Evolutionary conservation across 2,888 invertebrate species (phyloP).

Genomic region (Yponomeuta evonymella): DNA sequence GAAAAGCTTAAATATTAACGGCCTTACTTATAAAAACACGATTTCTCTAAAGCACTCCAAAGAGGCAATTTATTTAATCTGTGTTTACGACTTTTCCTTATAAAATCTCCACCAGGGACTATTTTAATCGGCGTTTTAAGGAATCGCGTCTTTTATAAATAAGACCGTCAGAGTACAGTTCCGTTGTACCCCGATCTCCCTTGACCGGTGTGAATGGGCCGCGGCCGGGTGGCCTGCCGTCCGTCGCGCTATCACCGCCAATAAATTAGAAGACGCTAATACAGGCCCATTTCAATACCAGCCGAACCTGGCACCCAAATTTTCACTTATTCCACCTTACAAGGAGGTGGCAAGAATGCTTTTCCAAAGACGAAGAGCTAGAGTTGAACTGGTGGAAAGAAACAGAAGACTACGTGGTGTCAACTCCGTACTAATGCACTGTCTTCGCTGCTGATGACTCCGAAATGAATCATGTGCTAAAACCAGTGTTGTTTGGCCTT

Average conservation of each 20-base stretch:
- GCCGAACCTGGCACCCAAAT: neutral
- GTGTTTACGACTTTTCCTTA: no score
- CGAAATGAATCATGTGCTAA: slow-evolving; percentile 3
- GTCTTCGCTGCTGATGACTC: slow-evolving; percentile 25
- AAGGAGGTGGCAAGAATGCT: neutral
- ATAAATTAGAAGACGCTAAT: slow-evolving; percentile 75
- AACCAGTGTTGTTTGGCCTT: neutral
- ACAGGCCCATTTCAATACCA: slow-evolving; percentile 56
- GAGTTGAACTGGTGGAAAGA: neutral
- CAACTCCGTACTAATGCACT: slow-evolving; percentile 71
- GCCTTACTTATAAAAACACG: no score
- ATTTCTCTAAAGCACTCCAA: no score
- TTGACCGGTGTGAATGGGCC: slow-evolving; percentile 61
- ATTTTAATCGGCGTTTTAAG: no score
- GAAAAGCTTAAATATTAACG: neutral
- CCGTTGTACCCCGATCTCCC: slow-evolving; percentile 37
- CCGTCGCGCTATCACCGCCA: slow-evolving; percentile 71
- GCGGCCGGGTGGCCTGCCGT: slow-evolving; percentile 70
- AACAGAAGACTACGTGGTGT: slow-evolving; percentile 66
- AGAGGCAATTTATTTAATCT: no score
- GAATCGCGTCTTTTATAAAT: no score
- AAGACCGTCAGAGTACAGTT: slow-evolving; percentile 6
- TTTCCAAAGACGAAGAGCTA: neutral
- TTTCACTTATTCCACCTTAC: neutral
- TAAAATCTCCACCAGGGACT: no score